These are phyloP conservation scores for Apteryx owenii DNA, from an alignment of 2,113 vertebrate species.

Conservation along the genomic window DNA sequence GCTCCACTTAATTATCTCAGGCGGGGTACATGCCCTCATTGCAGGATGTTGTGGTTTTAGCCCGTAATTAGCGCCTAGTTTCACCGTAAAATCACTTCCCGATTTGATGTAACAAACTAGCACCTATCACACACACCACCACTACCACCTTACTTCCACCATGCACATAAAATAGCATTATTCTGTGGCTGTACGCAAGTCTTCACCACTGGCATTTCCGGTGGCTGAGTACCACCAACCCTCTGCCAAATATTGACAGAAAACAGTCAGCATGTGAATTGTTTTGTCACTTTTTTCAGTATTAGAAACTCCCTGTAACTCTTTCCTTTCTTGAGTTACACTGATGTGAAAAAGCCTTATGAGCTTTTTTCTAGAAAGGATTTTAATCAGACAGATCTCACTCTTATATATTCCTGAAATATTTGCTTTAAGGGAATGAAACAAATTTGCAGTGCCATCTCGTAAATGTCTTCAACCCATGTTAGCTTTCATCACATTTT, in stretches of 20 bases:
- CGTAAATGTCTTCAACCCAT: neutral
- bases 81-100: too few relatives aligned
- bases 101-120: too few relatives aligned
- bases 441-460: neutral
- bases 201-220: neutral
- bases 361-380: neutral
- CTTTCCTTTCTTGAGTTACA: neutral
- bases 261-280: accelerated
- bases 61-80: too few relatives aligned
- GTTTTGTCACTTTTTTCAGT: neutral
- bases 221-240: neutral
- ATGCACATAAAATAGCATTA: accelerated
- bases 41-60: too few relatives aligned
- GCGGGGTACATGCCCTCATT: too few relatives aligned
- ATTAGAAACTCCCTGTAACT: neutral
- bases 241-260: neutral
- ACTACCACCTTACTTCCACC: neutral
- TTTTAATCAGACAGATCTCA: neutral
- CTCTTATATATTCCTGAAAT: neutral
- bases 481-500: neutral
- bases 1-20: too few relatives aligned
- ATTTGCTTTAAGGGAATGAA: constrained; percentile 18
- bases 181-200: neutral
- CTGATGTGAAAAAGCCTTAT: neutral
- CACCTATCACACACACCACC: too few relatives aligned